These are phyloP conservation scores for Eulemur coronatus DNA, from an alignment of 2,797 vertebrate genomes.

Conservation along the genomic window DNA sequence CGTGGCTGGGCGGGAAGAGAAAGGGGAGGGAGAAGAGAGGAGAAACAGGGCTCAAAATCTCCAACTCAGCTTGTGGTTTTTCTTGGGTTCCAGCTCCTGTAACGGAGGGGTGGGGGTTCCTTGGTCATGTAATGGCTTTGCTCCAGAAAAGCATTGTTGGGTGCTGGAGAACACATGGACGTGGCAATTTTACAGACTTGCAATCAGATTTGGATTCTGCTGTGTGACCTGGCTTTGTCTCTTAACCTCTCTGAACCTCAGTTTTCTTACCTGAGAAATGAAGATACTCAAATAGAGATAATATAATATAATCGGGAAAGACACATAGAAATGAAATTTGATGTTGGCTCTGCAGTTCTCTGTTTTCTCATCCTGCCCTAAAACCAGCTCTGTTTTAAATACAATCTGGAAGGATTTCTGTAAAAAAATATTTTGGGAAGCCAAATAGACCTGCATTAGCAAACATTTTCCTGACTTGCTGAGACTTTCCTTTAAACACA, in stretches of 20 bases:
- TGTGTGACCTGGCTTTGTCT: neutral
- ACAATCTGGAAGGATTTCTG: neutral
- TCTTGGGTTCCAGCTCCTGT: neutral
- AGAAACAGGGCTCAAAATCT: neutral
- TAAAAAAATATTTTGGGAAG: neutral
- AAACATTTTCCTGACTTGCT: neutral
- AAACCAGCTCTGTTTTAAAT: neutral
- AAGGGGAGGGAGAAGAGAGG: neutral
- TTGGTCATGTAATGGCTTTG: no score
- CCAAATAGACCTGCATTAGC: neutral
- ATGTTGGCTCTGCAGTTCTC: neutral
- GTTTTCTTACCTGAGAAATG: neutral
- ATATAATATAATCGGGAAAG: neutral
- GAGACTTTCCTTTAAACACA: neutral
- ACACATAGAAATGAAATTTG: neutral
- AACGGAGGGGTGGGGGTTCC: no score
- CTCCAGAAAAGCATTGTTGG: neutral
- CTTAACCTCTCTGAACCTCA: neutral
- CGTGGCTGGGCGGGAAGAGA: slow-evolving; percentile 11
- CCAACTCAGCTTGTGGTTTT: neutral
- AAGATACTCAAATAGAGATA: neutral
- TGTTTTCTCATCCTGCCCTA: neutral
- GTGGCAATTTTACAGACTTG: neutral
- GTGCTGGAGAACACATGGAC: neutral
- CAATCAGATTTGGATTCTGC: neutral